Evolutionary conservation across 2,888 invertebrate species (phyloP), one percentile per base, ranked within the genome.

Genomic region (Danaus chrysippus): DNA sequence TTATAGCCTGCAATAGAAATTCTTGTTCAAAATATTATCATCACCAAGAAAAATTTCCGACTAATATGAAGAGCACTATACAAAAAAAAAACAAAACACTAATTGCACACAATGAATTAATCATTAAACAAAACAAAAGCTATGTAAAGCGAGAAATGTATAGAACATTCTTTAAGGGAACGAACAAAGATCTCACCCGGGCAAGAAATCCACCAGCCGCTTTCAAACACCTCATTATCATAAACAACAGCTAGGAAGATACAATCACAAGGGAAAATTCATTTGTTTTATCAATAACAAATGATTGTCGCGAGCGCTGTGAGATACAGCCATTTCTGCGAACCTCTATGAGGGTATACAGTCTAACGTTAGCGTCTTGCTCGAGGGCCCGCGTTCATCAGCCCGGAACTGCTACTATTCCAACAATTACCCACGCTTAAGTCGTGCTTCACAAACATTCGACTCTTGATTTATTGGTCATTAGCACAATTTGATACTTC

Each of bases 171-270:
- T 70, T 76, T 76, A 84, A 87, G 87, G 86, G 78, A 72, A 77
- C 74, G 76, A 74, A 81, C 75, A 77, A 73, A 17, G 3, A 85
- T 88, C 90, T 88, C 84, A 91, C 91, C 89, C 91, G 87, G 73
- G 90, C 84, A 71, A 90, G 83, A 91, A 90, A 91, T 85, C 87
- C 90, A 84, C 91, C 85, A 66, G 91, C 89, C 70, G 84, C 83
- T 86, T 85, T 88, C 81, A 91, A 86, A 76, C 90, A 90, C 87
- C 89, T 87, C 90, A 91, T 91, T 75, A 73, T 71, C 75, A 77
- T 79, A 82, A 76, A 75, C 76, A 71, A 74, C 79, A 80, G 79
- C 79, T 76, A 70, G 76, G 71, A 71, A 75, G 76, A 73, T 69
- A 71, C 69, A 70, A 55, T 42, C 53, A 41, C 23, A 41, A 49